Conservation (phyloP, 2,888 invertebrate genomes). For the Drosophila colorata region DNA sequence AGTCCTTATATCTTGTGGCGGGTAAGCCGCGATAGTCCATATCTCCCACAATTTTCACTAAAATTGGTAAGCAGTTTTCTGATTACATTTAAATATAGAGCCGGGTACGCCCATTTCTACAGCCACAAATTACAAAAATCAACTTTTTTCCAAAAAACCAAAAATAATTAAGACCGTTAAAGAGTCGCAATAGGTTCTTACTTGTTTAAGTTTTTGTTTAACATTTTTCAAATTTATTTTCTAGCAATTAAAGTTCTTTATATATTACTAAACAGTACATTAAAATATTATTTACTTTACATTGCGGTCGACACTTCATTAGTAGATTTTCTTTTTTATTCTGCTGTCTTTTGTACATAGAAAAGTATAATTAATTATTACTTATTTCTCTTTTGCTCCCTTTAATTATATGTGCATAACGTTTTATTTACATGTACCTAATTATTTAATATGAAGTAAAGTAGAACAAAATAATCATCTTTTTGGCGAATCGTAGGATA, state of each 20-base stretch:
- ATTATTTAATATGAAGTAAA: conserved; percentile 11
- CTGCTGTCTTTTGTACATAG: conserved; percentile 33
- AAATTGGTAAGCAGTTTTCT: too few relatives aligned
- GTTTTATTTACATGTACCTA: conserved; percentile 36
- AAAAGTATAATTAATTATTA: conserved; percentile 19
- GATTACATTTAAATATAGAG: too few relatives aligned
- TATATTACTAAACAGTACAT: conserved; percentile 67
- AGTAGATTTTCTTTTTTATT: background rate
- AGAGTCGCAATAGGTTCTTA: too few relatives aligned
- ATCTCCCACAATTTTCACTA: too few relatives aligned
- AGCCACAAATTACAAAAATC: too few relatives aligned
- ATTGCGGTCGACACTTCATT: conserved; percentile 36
- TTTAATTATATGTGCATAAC: conserved; percentile 20
- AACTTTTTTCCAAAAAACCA: too few relatives aligned
- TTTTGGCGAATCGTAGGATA: conserved; percentile 22
- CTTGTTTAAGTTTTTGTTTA: conserved; percentile 48
- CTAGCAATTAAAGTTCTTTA: conserved; percentile 53
- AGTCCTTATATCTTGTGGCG: too few relatives aligned
- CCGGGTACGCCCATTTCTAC: too few relatives aligned
- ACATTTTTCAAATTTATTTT: conserved; percentile 68
- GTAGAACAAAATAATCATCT: conserved; percentile 1
- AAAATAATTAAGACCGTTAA: too few relatives aligned
- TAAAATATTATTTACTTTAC: conserved; percentile 39
- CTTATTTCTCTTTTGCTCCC: background rate
- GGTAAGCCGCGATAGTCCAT: too few relatives aligned